Conservation (phyloP, 2,113 vertebrate genomes). For the Antennarius striatus region DNA sequence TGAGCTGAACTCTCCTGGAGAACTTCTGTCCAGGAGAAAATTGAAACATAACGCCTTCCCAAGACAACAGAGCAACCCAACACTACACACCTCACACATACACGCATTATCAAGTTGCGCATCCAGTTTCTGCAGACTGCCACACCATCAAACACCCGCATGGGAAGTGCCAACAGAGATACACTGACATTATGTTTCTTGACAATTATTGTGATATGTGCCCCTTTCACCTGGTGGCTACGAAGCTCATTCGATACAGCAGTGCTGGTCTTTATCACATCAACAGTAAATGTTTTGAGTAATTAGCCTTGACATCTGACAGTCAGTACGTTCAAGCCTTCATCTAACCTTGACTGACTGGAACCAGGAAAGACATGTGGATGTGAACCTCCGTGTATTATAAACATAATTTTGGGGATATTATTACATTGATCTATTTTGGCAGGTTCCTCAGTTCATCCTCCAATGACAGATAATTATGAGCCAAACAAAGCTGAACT, state of each 20-base stretch:
- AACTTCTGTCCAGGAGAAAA: slow-evolving; percentile 43
- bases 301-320: slow-evolving; percentile 38
- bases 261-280: slow-evolving; percentile 41
- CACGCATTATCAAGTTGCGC: slow-evolving; percentile 56
- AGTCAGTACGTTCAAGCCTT: slow-evolving; percentile 30
- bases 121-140: slow-evolving; percentile 44
- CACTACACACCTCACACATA: slow-evolving; percentile 51
- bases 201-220: slow-evolving; percentile 37
- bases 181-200: slow-evolving; percentile 7
- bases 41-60: slow-evolving; percentile 55
- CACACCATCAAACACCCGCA: slow-evolving; percentile 15
- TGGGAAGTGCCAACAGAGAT: slow-evolving; percentile 20
- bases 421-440: no score
- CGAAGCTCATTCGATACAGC: slow-evolving; percentile 17
- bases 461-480: slow-evolving; percentile 50
- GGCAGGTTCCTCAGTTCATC: background rate
- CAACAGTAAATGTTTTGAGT: slow-evolving; percentile 35
- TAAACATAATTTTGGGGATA: no score
- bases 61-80: slow-evolving; percentile 61
- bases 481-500: slow-evolving; percentile 32
- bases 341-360: slow-evolving; percentile 32
- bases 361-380: background rate
- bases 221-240: slow-evolving; percentile 32
- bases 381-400: background rate
- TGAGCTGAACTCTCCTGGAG: slow-evolving; percentile 25